These are phyloP conservation scores for Ficedula albicollis DNA, from an alignment of 2,797 vertebrate genomes.

Conservation along the genomic window DNA sequence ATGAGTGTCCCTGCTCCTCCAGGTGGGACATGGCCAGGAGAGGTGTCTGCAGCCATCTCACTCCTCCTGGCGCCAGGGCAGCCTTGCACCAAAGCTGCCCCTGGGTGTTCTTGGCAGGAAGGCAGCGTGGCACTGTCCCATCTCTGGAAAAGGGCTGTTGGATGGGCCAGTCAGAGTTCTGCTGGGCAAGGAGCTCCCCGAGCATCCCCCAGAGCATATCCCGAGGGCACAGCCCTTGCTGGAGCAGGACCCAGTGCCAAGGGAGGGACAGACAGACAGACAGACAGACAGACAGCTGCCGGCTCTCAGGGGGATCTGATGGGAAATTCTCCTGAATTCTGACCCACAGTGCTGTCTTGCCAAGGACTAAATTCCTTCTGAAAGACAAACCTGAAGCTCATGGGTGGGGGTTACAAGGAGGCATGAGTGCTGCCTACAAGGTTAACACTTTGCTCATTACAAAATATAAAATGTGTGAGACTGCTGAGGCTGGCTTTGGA, in stretches of 20 bases:
- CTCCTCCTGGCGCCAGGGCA: background rate
- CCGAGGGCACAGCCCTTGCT: background rate
- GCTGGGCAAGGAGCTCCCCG: background rate
- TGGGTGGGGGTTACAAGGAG: background rate
- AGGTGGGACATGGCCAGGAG: fast-evolving
- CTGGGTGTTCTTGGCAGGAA: fast-evolving
- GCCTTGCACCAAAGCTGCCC: background rate
- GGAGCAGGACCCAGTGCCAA: fast-evolving
- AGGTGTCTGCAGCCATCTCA: fast-evolving
- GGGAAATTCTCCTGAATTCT: background rate
- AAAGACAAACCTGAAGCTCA: background rate
- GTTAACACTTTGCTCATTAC: background rate
- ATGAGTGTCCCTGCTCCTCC: fast-evolving
- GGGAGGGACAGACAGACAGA: background rate
- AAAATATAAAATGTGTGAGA: fast-evolving
- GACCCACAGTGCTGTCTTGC: background rate
- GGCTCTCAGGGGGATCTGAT: background rate
- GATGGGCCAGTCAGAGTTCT: background rate
- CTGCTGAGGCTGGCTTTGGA: background rate
- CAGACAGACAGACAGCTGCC: fast-evolving
- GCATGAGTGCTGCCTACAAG: background rate
- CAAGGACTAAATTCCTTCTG: background rate
- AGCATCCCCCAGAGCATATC: background rate
- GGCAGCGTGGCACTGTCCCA: background rate
- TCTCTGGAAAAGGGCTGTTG: background rate